Percentiles rank a stretch among this genome's conserved stretches.
These are phyloP conservation scores for Papilio polyxenes DNA, from an alignment of 1,140 invertebrate species.

Conservation along the genomic window DNA sequence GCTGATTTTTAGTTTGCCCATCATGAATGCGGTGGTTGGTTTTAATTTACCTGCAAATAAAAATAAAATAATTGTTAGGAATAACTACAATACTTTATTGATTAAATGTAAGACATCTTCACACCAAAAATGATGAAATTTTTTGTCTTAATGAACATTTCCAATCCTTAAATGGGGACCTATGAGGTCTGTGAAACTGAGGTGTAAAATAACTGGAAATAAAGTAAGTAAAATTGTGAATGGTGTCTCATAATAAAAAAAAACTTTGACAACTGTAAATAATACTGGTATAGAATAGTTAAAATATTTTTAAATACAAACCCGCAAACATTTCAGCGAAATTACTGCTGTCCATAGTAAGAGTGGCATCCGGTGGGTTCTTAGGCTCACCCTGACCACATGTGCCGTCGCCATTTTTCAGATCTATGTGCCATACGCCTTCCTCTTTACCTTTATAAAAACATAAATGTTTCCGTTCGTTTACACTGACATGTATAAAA, in stretches of 20 bases:
- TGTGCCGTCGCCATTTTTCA: conserved; percentile 92
- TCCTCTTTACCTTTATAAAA: conserved; percentile 84
- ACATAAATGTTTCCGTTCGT: not conserved
- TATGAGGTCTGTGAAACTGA: too few species aligned
- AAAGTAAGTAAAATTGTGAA: too few species aligned
- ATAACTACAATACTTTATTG: too few species aligned
- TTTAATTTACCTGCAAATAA: conserved; percentile 88
- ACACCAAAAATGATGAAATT: not conserved
- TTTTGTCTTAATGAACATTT: too few species aligned
- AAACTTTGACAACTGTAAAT: too few species aligned
- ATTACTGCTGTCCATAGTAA: conserved; percentile 91
- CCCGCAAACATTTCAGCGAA: conserved; percentile 91
- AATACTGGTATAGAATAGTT: too few species aligned
- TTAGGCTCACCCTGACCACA: conserved; percentile 89
- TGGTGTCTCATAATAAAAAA: too few species aligned
- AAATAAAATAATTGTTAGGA: not conserved
- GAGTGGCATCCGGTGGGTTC: conserved; percentile 88
- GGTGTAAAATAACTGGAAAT: too few species aligned
- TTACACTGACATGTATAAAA: not conserved
- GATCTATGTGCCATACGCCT: conserved; percentile 93
- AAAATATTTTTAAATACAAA: conserved; percentile 52
- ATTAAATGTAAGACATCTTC: not conserved
- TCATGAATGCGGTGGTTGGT: conserved; percentile 96
- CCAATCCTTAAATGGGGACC: too few species aligned
- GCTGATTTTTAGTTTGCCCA: conserved; percentile 96